A percentile compares a stretch with the other conserved stretches of the same genome.
These are phyloP conservation scores for Bergia puertoricense DNA, from an alignment of 92 coral and sea anemone species.

Conservation along the genomic window DNA sequence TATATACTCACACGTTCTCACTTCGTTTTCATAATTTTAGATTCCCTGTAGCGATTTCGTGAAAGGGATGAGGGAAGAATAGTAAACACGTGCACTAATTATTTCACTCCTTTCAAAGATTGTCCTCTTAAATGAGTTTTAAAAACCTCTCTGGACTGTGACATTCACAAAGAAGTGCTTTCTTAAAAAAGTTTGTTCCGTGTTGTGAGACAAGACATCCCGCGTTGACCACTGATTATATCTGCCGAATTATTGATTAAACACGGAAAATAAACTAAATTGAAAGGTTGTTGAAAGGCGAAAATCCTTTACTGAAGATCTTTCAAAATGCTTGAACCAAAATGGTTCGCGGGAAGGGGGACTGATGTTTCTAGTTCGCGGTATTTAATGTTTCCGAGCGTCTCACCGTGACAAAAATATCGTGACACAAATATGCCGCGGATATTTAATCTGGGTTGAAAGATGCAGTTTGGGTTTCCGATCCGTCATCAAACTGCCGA, in stretches of 20 bases:
- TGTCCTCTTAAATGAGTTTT: not conserved
- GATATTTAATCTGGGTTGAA: constrained; percentile 24
- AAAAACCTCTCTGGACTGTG: not conserved
- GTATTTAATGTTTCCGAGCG: not conserved
- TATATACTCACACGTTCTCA: constrained; percentile 16
- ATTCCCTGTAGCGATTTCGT: constrained; percentile 2
- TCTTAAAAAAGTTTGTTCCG: not conserved
- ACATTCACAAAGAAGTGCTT: not conserved
- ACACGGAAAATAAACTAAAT: not conserved
- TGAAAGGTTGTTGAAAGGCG: not conserved
- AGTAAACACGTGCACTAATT: not conserved
- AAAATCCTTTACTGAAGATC: not conserved
- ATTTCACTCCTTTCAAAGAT: constrained; percentile 4
- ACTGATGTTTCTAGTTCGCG: not conserved
- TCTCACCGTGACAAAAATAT: constrained; percentile 24
- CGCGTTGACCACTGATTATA: not conserved
- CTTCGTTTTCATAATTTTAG: not conserved
- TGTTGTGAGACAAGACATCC: not conserved
- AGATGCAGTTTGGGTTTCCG: constrained; percentile 28
- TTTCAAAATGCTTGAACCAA: not conserved
- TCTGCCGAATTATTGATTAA: not conserved
- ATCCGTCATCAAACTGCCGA: constrained; percentile 42
- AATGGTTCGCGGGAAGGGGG: not conserved
- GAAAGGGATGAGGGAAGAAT: not conserved
- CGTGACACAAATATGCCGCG: constrained; percentile 38